Conservation (phyloP, 1,140 invertebrate species). For the silkworm (Bombyx mori) region ASM3026992v2 NC_085122.1:4522501-4523000, state of each 20-base stretch:
- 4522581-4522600: too few relatives aligned
- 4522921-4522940: not conserved
- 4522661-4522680: too few relatives aligned
- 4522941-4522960: too few relatives aligned
- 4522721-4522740: slow-evolving; percentile 70
- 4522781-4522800: slow-evolving; percentile 87
- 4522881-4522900: slow-evolving; percentile 81
- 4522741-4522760: slow-evolving; percentile 81
- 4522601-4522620: too few relatives aligned
- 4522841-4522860: slow-evolving; percentile 86
- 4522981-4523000: slow-evolving; percentile 3
- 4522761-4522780: slow-evolving; percentile 85
- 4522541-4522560: too few relatives aligned
- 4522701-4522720: not conserved
- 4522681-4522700: too few relatives aligned
- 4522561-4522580: too few relatives aligned
- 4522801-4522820: slow-evolving; percentile 86
- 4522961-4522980: not conserved
- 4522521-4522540: too few relatives aligned
- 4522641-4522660: too few relatives aligned
- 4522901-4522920: slow-evolving; percentile 80
- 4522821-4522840: slow-evolving; percentile 88
- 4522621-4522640: too few relatives aligned
- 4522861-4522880: slow-evolving; percentile 83
- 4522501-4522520: too few relatives aligned